Conservation (phyloP, 2,113 vertebrate species). For the Oryzias curvinotus region DNA sequence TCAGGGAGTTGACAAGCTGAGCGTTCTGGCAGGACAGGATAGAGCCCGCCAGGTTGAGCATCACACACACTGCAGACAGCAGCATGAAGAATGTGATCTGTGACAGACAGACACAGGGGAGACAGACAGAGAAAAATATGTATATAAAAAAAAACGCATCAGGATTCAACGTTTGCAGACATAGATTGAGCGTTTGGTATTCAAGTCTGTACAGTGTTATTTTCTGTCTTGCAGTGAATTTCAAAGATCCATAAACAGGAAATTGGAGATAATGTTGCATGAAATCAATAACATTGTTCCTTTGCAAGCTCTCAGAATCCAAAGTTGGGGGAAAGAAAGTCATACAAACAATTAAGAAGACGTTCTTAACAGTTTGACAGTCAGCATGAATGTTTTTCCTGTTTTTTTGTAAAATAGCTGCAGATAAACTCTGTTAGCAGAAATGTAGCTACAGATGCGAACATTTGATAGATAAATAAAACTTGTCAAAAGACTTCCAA, state of each 20-base stretch:
- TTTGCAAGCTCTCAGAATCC: conserved; percentile 10
- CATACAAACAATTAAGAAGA: conserved; percentile 11
- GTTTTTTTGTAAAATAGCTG: conserved; percentile 3
- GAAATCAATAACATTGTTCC: conserved; percentile 42
- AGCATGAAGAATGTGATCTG: conserved; percentile 99
- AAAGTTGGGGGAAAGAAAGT: conserved; percentile 5
- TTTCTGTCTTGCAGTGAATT: conserved; percentile 23
- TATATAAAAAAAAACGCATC: conserved; percentile 8
- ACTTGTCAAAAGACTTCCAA: conserved; percentile 3
- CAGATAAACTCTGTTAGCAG: conserved; percentile 37
- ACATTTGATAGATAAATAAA: conserved; percentile 31
- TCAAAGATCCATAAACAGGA: conserved; percentile 22
- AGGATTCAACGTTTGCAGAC: conserved; percentile 1
- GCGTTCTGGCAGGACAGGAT: conserved; percentile 99
- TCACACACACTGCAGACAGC: conserved; percentile 96
- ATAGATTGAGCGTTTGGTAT: not conserved
- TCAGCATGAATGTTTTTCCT: not conserved
- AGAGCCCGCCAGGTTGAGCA: conserved; percentile 97
- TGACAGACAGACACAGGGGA: conserved; percentile 43
- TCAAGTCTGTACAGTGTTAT: not conserved
- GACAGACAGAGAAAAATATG: conserved; percentile 10
- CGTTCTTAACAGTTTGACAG: conserved; percentile 8
- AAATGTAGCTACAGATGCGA: conserved; percentile 31
- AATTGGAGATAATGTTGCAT: conserved; percentile 36
- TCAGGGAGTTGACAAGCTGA: conserved; percentile 92